Evolutionary conservation across 1,140 invertebrate species (phyloP).

Genomic region (Magallana angulata): DNA sequence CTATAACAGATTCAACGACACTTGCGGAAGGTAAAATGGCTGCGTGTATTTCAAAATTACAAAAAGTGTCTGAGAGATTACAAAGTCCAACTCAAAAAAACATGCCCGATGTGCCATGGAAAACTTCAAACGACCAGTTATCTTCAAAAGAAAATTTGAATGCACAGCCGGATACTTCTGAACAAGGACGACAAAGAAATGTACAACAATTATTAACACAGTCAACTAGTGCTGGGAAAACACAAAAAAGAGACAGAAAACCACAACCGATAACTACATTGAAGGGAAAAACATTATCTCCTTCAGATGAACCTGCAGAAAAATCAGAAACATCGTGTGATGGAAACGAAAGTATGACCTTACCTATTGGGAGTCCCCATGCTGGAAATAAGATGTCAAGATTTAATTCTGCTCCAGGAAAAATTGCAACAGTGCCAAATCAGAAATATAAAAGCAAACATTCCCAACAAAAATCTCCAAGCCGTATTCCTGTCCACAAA

Average conservation of each 20-base stretch:
- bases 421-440: slow-evolving; percentile 73
- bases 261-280: slow-evolving; percentile 74
- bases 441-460: slow-evolving; percentile 58
- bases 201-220: slow-evolving; percentile 64
- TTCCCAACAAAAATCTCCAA: slow-evolving; percentile 49
- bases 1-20: slow-evolving; percentile 63
- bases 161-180: neutral
- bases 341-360: slow-evolving; percentile 59
- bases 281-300: slow-evolving; percentile 62
- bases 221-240: slow-evolving; percentile 62
- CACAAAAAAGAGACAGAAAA: slow-evolving; percentile 68
- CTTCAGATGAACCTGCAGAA: slow-evolving; percentile 53
- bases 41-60: slow-evolving; percentile 72
- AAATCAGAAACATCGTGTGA: slow-evolving; percentile 62
- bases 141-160: slow-evolving; percentile 35
- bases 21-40: slow-evolving; percentile 70
- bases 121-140: slow-evolving; percentile 44
- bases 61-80: slow-evolving; percentile 71
- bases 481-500: slow-evolving; percentile 61
- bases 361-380: slow-evolving; percentile 53
- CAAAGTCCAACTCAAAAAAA: slow-evolving; percentile 72
- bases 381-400: slow-evolving; percentile 59
- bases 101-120: slow-evolving; percentile 59
- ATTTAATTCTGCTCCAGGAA: slow-evolving; percentile 73
- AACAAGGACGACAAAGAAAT: slow-evolving; percentile 66